Evolutionary conservation across 2,797 vertebrate genomes (phyloP).

Genomic region (Syngnathus acus): DNA sequence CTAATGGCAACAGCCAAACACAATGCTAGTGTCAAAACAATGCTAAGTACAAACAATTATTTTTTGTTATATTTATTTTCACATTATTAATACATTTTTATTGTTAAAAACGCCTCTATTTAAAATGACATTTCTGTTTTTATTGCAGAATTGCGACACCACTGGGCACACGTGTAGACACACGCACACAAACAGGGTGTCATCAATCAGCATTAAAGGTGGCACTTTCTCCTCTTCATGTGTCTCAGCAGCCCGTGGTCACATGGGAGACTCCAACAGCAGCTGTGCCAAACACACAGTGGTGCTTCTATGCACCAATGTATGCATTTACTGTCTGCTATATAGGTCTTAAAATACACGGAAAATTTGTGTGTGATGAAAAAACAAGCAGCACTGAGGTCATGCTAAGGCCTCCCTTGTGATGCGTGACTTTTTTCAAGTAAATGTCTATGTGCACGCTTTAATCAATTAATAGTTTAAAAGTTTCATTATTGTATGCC

Average conservation of each 20-base stretch:
- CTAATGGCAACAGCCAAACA: background rate
- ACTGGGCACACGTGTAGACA: conserved; percentile 6
- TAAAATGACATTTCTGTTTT: background rate
- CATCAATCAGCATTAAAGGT: conserved; percentile 41
- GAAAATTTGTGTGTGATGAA: background rate
- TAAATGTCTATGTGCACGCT: too few species aligned
- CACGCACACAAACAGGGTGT: conserved; percentile 20
- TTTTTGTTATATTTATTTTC: too few species aligned
- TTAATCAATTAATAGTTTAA: too few species aligned
- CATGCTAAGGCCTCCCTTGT: background rate
- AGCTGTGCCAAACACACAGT: conserved; percentile 53
- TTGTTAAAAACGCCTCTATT: background rate
- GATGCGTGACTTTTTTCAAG: background rate
- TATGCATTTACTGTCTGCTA: conserved; percentile 2
- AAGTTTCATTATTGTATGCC: too few species aligned
- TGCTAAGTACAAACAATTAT: background rate
- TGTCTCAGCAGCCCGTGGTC: conserved; percentile 41
- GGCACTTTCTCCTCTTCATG: conserved; percentile 50
- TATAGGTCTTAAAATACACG: background rate
- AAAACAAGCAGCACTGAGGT: conserved; percentile 3
- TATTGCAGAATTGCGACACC: background rate
- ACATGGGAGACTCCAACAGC: conserved; percentile 47
- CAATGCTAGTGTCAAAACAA: background rate
- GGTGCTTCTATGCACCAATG: conserved; percentile 37
- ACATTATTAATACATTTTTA: too few species aligned